Evolutionary conservation across 2,888 invertebrate species (phyloP).

Genomic region (Alviniconcha strummeri): DNA sequence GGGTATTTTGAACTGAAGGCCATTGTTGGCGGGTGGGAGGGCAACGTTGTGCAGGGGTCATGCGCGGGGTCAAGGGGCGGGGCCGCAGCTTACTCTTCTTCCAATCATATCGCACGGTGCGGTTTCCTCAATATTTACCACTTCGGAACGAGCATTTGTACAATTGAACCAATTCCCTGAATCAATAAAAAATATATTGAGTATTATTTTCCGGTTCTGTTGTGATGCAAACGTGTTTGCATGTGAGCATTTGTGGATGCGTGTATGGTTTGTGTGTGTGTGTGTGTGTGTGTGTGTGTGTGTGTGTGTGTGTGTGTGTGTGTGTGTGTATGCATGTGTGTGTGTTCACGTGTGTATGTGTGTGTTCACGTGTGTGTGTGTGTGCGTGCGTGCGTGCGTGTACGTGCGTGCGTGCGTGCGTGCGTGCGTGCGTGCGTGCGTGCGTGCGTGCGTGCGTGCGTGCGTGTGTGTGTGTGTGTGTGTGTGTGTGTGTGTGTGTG

Average conservation of each 20-base stretch:
- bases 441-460: background rate
- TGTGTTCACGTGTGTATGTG: background rate
- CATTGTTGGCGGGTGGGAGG: constrained; percentile 70
- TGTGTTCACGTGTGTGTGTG: constrained; percentile 11
- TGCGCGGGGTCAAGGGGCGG: constrained; percentile 64
- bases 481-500: background rate
- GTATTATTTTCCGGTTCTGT: background rate
- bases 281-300: background rate
- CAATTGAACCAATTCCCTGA: constrained; percentile 41
- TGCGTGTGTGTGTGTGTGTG: background rate
- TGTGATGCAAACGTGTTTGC: too few relatives aligned
- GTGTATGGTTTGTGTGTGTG: too few relatives aligned
- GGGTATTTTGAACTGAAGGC: constrained; percentile 75
- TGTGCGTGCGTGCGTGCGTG: constrained; percentile 7
- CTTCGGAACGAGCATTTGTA: constrained; percentile 57
- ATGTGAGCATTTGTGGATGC: too few relatives aligned
- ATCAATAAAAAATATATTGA: background rate
- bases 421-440: constrained; percentile 18
- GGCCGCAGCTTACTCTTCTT: constrained; percentile 51
- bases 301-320: background rate
- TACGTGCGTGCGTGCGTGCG: constrained; percentile 14
- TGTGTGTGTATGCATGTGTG: background rate
- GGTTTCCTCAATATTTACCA: constrained; percentile 73
- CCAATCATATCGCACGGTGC: constrained; percentile 73
- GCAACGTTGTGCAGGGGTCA: constrained; percentile 51